Base-by-base conservation (phyloP, 2,113 vertebrate species). In the Bostrychus sinensis region DNA sequence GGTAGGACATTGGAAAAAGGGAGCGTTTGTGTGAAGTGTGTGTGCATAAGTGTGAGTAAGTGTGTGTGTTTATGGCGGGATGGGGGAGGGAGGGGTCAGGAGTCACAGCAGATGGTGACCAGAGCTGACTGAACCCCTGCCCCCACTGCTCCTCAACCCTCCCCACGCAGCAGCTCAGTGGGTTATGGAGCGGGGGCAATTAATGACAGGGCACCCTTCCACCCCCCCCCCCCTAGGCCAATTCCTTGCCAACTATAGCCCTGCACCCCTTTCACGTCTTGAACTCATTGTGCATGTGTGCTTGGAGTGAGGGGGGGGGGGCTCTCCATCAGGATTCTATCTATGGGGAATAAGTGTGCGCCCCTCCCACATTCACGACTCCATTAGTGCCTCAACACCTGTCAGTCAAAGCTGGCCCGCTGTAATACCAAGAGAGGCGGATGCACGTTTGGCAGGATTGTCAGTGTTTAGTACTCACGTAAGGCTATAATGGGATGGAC, bases 71-170 rank as follows among this genome's bases (percentile, higher is more conserved):
- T n/a, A 62, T 4, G 43, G 10, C 19, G 66, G 34, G 56, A 32
- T n/a, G 38, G 79, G 89, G 78, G 75, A 57, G 82, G 84, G 82
- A 74, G 75, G 46, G 85, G 91, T 89, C 90, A 92, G 91, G 89
- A 94, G 89, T 92, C 71, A 89, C 91, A 94, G 91, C 94, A 94
- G 94, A 94, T 95, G 93, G 94, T 82, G 89, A 72, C 77, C 84
- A 88, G 83, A 69, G 75, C 32, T 48, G 25, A 1, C 32, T 48
- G 25, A 1, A 3, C 32, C 80, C 70, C 54, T 58, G n/a, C 67
- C 62, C 66, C 65, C 80, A 12, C 5, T 48, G 12, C 45, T 48
- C 79, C 58, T 16, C 26, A 70, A 68, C 59, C 62, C 39, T 41
- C 69, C 70, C 78, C 73, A 28, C 22, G 30, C 34, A 63, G 67